phyloP scores from a whole-genome alignment of 2,888 invertebrate genomes.

The Machimus atricapillus region DNA sequence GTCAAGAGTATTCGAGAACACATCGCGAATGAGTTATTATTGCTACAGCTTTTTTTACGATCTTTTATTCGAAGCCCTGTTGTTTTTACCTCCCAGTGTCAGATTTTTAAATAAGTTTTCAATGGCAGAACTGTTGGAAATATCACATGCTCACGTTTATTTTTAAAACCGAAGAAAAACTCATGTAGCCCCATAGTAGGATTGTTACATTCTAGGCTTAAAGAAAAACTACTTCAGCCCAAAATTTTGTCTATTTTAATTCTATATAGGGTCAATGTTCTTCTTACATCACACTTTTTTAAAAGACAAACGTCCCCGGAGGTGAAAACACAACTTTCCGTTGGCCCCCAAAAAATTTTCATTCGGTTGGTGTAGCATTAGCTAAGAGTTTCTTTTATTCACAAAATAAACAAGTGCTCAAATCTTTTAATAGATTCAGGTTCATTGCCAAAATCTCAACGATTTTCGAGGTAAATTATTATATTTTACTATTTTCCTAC shows the following conservation, averaged over 20 bases:
- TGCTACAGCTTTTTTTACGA: background rate
- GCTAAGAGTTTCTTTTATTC: background rate
- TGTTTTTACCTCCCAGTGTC: background rate
- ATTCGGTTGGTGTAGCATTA: background rate
- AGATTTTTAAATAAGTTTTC: background rate
- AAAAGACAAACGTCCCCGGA: background rate
- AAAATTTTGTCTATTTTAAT: background rate
- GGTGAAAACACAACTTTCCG: background rate
- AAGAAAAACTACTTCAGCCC: background rate
- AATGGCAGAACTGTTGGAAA: background rate
- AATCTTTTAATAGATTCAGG: slow-evolving; percentile 25
- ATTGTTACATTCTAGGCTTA: background rate
- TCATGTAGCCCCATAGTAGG: background rate
- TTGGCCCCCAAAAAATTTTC: background rate
- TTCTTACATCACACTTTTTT: background rate
- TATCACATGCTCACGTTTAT: background rate
- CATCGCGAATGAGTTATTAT: background rate
- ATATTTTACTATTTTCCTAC: background rate
- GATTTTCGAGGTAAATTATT: background rate
- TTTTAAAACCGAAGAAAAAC: background rate
- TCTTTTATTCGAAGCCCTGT: background rate
- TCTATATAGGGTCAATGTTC: background rate
- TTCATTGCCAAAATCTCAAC: slow-evolving; percentile 25
- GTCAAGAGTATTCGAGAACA: background rate
- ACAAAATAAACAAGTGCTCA: background rate